phyloP scores from a whole-genome alignment of 1,140 invertebrate species.

The Philotrypesis tridentata region DNA sequence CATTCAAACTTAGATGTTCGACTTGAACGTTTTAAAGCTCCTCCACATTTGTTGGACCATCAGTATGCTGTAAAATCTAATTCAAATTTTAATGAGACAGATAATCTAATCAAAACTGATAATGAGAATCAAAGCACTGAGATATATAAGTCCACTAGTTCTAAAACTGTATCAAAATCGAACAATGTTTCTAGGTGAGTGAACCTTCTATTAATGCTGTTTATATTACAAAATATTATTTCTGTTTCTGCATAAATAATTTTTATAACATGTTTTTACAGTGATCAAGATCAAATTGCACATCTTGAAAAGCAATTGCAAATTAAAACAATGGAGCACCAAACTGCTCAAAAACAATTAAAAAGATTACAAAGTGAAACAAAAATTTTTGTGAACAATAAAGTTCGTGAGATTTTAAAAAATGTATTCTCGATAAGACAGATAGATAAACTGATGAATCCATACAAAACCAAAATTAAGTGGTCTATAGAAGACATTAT shows the following conservation, averaged over 20 bases:
- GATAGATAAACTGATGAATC: slow-evolving; percentile 19
- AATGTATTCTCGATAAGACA: slow-evolving; percentile 4
- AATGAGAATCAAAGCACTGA: background rate
- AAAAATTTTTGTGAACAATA: background rate
- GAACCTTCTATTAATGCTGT: background rate
- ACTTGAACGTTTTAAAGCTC: slow-evolving; percentile 4
- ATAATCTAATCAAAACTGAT: background rate
- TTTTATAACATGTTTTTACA: background rate
- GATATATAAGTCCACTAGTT: background rate
- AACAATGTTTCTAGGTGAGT: background rate
- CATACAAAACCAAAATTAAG: background rate
- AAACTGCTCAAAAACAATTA: background rate
- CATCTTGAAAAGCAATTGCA: background rate
- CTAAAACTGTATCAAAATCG: background rate
- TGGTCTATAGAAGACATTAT: slow-evolving; percentile 26
- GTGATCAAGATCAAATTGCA: background rate
- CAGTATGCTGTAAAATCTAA: slow-evolving; percentile 7
- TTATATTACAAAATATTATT: background rate
- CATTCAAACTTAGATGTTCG: slow-evolving; percentile 17
- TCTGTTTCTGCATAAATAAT: background rate
- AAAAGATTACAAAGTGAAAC: slow-evolving; percentile 1
- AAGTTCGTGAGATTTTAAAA: slow-evolving; percentile 6
- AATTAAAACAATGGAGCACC: background rate
- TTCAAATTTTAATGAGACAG: background rate
- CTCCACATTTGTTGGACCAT: slow-evolving; percentile 12